A percentile compares a stretch with the other conserved stretches of the same genome.
These are phyloP conservation scores for Hyaena hyaena DNA, from an alignment of 2,113 vertebrate species.

Conservation along the genomic window DNA sequence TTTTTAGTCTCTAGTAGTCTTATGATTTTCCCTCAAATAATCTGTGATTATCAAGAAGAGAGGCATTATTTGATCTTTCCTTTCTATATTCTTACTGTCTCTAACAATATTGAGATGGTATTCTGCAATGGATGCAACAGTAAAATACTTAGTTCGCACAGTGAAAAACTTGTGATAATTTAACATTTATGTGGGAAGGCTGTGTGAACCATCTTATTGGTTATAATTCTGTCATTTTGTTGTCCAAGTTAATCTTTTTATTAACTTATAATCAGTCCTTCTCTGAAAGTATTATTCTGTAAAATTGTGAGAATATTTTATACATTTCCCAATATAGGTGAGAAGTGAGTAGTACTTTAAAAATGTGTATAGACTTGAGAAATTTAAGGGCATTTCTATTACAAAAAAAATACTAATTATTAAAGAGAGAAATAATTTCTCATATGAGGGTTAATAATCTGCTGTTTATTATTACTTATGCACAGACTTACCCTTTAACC, in stretches of 20 bases:
- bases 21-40: background rate
- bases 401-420: background rate
- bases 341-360: background rate
- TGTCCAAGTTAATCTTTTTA: conserved; percentile 36
- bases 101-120: background rate
- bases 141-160: background rate
- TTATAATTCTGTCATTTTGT: background rate
- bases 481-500: background rate
- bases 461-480: background rate
- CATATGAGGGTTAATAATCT: background rate
- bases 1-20: background rate
- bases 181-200: conserved; percentile 13
- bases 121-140: background rate
- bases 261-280: conserved; percentile 4
- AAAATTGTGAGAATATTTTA: background rate
- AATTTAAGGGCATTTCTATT: conserved; percentile 14
- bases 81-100: background rate
- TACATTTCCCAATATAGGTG: background rate
- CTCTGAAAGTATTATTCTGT: background rate
- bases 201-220: background rate
- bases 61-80: background rate
- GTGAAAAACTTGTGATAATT: background rate
- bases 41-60: background rate
- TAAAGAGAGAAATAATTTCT: background rate
- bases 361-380: background rate